Evolutionary conservation across 2,113 vertebrate species (phyloP).

Genomic region (Megaceryle maxima): DNA sequence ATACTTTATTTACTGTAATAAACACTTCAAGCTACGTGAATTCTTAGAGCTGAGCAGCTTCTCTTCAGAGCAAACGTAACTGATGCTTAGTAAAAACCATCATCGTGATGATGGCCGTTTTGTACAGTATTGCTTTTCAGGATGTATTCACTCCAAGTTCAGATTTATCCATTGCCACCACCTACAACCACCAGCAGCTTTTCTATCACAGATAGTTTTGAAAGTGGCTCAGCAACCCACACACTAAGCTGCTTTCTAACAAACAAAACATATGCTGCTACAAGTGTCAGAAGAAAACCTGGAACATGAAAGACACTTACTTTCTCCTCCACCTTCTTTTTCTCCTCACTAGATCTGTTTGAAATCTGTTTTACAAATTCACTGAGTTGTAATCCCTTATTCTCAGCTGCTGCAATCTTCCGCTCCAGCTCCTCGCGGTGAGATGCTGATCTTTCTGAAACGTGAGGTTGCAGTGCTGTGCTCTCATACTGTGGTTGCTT

Average conservation of each 20-base stretch:
- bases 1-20: background rate
- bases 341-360: constrained; percentile 87
- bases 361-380: constrained; percentile 86
- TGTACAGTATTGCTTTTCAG: background rate
- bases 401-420: constrained; percentile 82
- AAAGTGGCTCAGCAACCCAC: background rate
- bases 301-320: constrained; percentile 65
- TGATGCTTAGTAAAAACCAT: background rate
- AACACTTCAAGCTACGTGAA: background rate
- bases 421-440: constrained; percentile 83
- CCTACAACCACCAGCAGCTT: background rate
- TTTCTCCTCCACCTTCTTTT: constrained; percentile 94
- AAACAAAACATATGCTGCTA: background rate
- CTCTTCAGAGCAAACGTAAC: background rate
- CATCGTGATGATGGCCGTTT: background rate
- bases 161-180: background rate
- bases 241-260: background rate
- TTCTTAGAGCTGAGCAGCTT: background rate
- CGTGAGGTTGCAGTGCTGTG: constrained; percentile 56
- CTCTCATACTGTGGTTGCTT: constrained; percentile 72
- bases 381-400: constrained; percentile 84
- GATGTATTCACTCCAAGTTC: background rate
- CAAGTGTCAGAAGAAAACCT: background rate
- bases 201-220: background rate
- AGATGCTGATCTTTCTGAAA: constrained; percentile 67